Conservation (phyloP, 2,888 invertebrate species). For the Arrhopalites spinosus region DNA sequence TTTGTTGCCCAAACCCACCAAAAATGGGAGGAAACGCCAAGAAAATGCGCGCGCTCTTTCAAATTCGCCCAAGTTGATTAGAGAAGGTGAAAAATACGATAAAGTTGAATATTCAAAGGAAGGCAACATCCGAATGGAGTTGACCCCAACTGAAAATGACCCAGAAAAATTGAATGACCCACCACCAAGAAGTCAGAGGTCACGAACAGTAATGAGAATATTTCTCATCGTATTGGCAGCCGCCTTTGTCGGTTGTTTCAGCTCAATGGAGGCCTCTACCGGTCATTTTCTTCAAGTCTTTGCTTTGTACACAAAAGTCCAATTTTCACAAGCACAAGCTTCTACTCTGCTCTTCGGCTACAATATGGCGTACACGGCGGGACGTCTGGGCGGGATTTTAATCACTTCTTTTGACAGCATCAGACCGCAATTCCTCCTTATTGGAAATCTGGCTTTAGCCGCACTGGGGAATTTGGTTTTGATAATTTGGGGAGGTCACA, state of each 20-base stretch:
- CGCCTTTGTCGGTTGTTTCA: conserved; percentile 8
- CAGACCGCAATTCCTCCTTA: conserved; percentile 36
- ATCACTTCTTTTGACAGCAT: conserved; percentile 35
- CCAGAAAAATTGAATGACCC: too few species aligned
- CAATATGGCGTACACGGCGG: conserved; percentile 36
- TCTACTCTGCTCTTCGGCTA: conserved; percentile 36
- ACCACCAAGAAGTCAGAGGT: too few species aligned
- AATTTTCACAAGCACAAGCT: conserved; percentile 34
- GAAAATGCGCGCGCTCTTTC: too few species aligned
- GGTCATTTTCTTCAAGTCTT: conserved; percentile 42
- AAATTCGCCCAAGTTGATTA: too few species aligned
- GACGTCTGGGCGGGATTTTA: conserved; percentile 37
- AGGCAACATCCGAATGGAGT: too few species aligned
- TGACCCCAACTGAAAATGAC: too few species aligned
- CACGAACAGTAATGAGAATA: not conserved
- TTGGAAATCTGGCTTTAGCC: conserved; percentile 32
- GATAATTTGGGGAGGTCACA: conserved; percentile 17
- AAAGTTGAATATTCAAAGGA: too few species aligned
- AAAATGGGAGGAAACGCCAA: not conserved
- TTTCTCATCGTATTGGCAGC: conserved; percentile 15
- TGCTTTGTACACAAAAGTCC: conserved; percentile 37
- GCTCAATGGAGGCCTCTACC: conserved; percentile 22
- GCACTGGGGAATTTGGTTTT: conserved; percentile 37
- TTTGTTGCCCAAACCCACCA: not conserved
- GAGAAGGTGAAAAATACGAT: too few species aligned